Evolutionary conservation across 2,888 invertebrate genomes (phyloP).

Genomic region (Melanchra persicariae): DNA sequence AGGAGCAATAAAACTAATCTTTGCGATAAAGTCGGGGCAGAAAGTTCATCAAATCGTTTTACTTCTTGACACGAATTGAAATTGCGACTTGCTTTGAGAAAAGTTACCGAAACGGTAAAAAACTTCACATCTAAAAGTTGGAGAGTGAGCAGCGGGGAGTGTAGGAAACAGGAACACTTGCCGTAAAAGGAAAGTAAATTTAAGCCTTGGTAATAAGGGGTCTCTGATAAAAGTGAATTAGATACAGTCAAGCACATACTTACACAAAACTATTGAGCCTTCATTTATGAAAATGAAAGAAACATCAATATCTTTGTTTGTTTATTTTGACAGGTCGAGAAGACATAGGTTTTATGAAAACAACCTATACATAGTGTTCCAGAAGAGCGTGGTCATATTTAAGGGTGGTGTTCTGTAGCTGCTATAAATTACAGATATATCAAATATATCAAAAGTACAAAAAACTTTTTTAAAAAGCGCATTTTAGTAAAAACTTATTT

Average conservation of each 20-base stretch:
- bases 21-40: slow-evolving; percentile 19
- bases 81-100: background rate
- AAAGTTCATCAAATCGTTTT: slow-evolving; percentile 25
- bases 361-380: too few species aligned
- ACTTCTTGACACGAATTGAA: slow-evolving; percentile 2
- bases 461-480: too few species aligned
- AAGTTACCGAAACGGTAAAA: slow-evolving; percentile 13
- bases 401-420: too few species aligned
- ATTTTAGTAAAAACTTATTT: too few species aligned
- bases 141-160: background rate
- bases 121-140: background rate
- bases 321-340: too few species aligned
- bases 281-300: background rate
- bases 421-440: too few species aligned
- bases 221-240: background rate
- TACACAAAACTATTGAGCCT: background rate
- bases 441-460: too few species aligned
- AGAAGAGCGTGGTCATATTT: too few species aligned
- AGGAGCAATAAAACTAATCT: slow-evolving; percentile 40
- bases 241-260: background rate
- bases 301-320: too few species aligned
- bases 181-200: background rate
- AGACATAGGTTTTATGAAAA: too few species aligned
- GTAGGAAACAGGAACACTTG: background rate
- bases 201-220: background rate